Percentiles rank a stretch among this genome's conserved stretches.
These are phyloP conservation scores for Aethina tumida DNA, from an alignment of 1,140 invertebrate genomes.

Conservation along the genomic window DNA sequence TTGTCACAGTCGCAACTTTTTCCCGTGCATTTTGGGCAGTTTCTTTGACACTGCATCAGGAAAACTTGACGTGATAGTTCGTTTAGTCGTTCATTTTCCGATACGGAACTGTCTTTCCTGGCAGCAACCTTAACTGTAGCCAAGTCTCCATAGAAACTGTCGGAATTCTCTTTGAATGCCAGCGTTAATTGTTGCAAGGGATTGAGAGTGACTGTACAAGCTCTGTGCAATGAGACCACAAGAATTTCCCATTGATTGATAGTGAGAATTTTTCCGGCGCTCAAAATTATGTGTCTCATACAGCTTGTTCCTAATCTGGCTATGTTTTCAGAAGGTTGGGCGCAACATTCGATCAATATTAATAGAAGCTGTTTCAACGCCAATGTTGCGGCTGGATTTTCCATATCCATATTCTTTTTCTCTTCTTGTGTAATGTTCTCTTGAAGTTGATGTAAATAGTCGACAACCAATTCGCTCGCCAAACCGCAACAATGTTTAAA, in stretches of 20 bases:
- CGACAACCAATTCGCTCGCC: slow-evolving; percentile 81
- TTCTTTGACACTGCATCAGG: slow-evolving; percentile 44
- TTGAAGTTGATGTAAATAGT: slow-evolving; percentile 57
- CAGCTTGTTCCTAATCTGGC: slow-evolving; percentile 87
- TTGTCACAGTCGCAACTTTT: slow-evolving; percentile 28
- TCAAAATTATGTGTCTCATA: slow-evolving; percentile 77
- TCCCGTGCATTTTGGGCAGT: slow-evolving; percentile 26
- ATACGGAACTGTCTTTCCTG: slow-evolving; percentile 68
- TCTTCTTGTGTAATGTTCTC: slow-evolving; percentile 29
- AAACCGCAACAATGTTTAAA: slow-evolving; percentile 91
- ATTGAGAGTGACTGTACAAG: slow-evolving; percentile 72
- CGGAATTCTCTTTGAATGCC: slow-evolving; percentile 79
- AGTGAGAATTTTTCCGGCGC: slow-evolving; percentile 69
- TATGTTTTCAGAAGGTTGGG: slow-evolving; percentile 77
- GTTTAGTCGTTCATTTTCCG: slow-evolving; percentile 70
- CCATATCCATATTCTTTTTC: slow-evolving; percentile 17
- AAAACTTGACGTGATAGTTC: slow-evolving; percentile 79
- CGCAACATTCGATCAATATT: slow-evolving; percentile 85
- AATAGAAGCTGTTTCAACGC: slow-evolving; percentile 78
- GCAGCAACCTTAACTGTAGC: slow-evolving; percentile 90
- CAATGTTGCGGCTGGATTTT: slow-evolving; percentile 55
- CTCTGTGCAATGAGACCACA: slow-evolving; percentile 65
- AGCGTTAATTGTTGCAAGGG: slow-evolving; percentile 75
- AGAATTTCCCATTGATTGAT: slow-evolving; percentile 77
- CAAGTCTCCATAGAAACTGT: slow-evolving; percentile 86